Percentiles rank a stretch among this genome's conserved stretches.
These are phyloP conservation scores for Enteromius radiatus DNA, from an alignment of 2,797 vertebrate genomes.

Conservation along the genomic window DNA sequence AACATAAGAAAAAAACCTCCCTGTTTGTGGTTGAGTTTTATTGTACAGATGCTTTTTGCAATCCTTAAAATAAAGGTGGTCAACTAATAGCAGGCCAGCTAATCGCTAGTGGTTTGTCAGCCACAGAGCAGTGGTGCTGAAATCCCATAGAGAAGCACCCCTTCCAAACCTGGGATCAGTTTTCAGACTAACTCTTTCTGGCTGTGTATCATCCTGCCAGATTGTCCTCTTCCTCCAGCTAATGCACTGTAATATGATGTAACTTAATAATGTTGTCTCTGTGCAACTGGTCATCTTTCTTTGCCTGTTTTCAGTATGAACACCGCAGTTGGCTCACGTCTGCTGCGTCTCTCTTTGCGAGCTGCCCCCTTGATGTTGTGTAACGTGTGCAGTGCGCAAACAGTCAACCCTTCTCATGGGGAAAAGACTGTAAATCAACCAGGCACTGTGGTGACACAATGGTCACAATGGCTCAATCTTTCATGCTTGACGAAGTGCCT, in stretches of 20 bases:
- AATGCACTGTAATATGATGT: constrained; percentile 60
- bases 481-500: constrained; percentile 43
- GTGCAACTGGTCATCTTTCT: constrained; percentile 65
- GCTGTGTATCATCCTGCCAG: constrained; percentile 38
- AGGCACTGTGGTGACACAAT: constrained; percentile 38
- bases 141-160: constrained; percentile 1
- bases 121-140: constrained; percentile 28
- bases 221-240: constrained; percentile 54
- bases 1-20: no score
- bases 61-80: constrained; percentile 50
- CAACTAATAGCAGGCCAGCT: constrained; percentile 54
- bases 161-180: constrained; percentile 29
- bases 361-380: constrained; percentile 20
- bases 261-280: constrained; percentile 77
- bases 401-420: background rate
- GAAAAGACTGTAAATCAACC: constrained; percentile 32
- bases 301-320: constrained; percentile 69
- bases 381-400: constrained; percentile 21
- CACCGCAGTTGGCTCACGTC: background rate
- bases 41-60: background rate
- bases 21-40: background rate
- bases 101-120: constrained; percentile 45
- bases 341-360: constrained; percentile 4
- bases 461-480: constrained; percentile 40
- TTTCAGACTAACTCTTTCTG: constrained; percentile 54